Evolutionary conservation across 2,888 invertebrate species (phyloP), one percentile per base, ranked within the genome.

Genomic region (Bembecia ichneumoniformis): DNA sequence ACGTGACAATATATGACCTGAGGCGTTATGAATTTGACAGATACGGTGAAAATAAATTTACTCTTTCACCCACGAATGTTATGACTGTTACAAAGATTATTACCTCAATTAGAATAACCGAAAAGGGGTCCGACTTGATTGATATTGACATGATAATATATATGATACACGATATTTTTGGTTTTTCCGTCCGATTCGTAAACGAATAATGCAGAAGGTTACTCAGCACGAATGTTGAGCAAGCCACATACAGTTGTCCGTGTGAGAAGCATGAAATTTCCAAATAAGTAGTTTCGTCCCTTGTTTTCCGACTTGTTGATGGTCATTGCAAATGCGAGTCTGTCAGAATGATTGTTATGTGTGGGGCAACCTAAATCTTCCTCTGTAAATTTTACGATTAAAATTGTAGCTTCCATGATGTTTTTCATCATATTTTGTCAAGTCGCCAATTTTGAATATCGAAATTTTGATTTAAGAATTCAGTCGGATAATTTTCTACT

Each of bases 241-340:
- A 50, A 9, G 46, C 51, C 1, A 51, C 51, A 36, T 49, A 48
- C 5, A 51, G 46, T 50, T 57, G 55, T 43, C 51, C 56, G 55
- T 54, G 49, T 13, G 49, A 50, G 52, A 51, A 55, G 52, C 55
- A 54, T 53, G 53, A 14, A 51, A 53, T 35, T 51, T 54, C 53
- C 35, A 36, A 15, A 17, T 40, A 36, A n/a, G n/a, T 11, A 48
- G 9, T 14, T 49, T 49, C 48, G 53, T 53, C 55, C 56, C 47
- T 44, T 15, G 55, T 46, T 57, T 43, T 56, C 55, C 3, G 57
- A 52, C 17, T 56, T 57, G 45, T 58, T 55, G 46, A 58, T 58
- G 0, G 58, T 55, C 58, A 63, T 58, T 34, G 60, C 59, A 51
- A 60, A 61, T 47, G 58, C 55, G 52, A 62, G 55, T 47, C 55